Evolutionary conservation across 1,140 invertebrate species (phyloP), one percentile per base, ranked within the genome.

Genomic region (Tetragonula clypearis): DNA sequence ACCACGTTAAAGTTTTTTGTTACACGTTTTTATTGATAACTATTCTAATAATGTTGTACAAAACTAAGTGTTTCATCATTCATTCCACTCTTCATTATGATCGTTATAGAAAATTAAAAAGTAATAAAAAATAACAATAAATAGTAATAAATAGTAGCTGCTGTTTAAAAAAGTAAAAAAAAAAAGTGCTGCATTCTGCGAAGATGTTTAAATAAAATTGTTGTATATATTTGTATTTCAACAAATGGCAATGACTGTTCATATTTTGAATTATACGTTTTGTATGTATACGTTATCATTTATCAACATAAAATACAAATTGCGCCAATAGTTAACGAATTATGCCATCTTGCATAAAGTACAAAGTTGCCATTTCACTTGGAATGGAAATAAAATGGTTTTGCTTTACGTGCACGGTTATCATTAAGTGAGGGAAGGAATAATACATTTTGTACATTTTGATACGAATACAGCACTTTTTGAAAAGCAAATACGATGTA

Each of bases 101-200:
- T 90, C 79, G 82, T 76, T 60, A 88, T 86, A 90, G 85, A 71
- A 65, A 75, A 21, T 86, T 91, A 92, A 88, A 81, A 87, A 91
- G 87, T 92, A 86, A 90, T 91, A 87, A 89, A 89, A 90, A n/a
- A n/a, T n/a, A n/a, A 90, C 82, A 90, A 90, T 90, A 91, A 84
- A 58, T 91, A 91, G 88, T 41, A 55, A 79, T 92, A 89, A 92
- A 88, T 76, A 84, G 84, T 91, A 91, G 88, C 62, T 89, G 88
- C 86, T 81, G 73, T 90, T 79, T 85, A 85, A 85, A 69, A 82
- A 75, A 69, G 74, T 79, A 30, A 60, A 85, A 73, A 30, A 60
- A 85, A 76, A 84, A 91, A 91, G 91, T 91, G 91, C 90, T 91
- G 91, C 88, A 90, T 91, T 91, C 88, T 91, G 85, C 77, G 89